A percentile compares a stretch with the other conserved stretches of the same genome.
Conservation (phyloP, 2,113 vertebrate species). For the Pelecanus crispus region DNA sequence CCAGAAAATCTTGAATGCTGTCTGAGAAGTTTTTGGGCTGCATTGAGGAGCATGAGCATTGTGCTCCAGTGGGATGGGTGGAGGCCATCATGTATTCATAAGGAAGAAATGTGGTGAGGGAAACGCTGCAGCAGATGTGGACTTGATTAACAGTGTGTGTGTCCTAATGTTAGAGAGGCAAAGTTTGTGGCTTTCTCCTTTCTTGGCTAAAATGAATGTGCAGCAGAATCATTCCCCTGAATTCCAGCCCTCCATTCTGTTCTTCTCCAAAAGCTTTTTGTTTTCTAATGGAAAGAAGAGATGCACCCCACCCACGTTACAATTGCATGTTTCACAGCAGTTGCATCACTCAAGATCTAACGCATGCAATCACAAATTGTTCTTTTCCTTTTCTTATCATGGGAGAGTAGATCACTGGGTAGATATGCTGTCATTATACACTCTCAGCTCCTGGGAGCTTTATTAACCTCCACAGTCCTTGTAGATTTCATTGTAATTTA, state of each 20-base stretch:
- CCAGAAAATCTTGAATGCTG: neutral
- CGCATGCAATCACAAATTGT: neutral
- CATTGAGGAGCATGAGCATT: neutral
- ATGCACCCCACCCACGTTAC: neutral
- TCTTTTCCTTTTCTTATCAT: constrained; percentile 20
- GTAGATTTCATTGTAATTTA: neutral
- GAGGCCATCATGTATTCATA: neutral
- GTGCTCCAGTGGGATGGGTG: constrained; percentile 24
- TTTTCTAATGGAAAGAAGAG: neutral
- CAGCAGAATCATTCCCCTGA: neutral
- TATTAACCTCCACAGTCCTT: neutral
- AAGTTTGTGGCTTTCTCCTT: neutral
- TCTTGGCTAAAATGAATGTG: neutral
- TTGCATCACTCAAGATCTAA: constrained; percentile 5
- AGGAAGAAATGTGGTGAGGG: constrained; percentile 19
- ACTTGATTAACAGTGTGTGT: neutral
- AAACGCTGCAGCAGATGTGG: neutral
- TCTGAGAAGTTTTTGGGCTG: neutral
- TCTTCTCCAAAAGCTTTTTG: neutral
- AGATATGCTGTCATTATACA: neutral
- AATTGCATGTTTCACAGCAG: neutral
- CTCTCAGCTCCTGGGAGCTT: neutral
- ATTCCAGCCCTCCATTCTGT: neutral
- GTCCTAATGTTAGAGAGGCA: neutral
- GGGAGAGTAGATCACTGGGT: neutral